Evolutionary conservation across 2,113 vertebrate genomes (phyloP).

Genomic region (Rhinopomastus cyanomelas): DNA sequence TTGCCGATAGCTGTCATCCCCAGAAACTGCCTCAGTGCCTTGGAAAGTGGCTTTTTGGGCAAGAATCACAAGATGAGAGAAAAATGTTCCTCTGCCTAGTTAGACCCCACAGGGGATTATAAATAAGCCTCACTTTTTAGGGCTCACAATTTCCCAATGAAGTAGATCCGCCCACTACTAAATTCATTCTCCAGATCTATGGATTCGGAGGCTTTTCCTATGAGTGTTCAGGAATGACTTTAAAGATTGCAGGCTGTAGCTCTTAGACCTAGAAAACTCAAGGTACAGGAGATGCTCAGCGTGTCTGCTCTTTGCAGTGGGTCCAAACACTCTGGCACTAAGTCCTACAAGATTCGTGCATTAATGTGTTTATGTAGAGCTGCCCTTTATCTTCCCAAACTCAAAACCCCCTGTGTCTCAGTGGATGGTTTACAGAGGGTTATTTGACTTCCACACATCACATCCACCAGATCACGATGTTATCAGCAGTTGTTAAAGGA

Average conservation of each 20-base stretch:
- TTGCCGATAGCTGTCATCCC: not conserved
- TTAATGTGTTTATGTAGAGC: rapidly evolving
- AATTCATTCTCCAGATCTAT: not conserved
- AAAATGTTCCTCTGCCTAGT: not conserved
- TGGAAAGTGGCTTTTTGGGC: not conserved
- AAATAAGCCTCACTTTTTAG: not conserved
- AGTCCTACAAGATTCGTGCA: not conserved
- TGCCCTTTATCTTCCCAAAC: not conserved
- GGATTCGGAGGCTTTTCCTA: not conserved
- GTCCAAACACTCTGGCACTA: rapidly evolving
- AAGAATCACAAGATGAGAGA: not conserved
- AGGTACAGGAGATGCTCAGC: not conserved
- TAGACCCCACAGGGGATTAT: not conserved
- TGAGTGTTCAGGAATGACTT: not conserved
- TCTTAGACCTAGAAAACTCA: not conserved
- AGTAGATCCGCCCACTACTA: not conserved
- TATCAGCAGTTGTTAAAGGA: not conserved
- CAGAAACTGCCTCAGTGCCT: not conserved
- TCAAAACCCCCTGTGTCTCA: not conserved
- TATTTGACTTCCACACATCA: not conserved
- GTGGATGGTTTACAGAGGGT: not conserved
- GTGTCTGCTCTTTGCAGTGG: not conserved
- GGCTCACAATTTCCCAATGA: not conserved
- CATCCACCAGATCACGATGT: not conserved
- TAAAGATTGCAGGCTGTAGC: not conserved